A percentile compares a stretch with the other conserved stretches of the same genome.
These are phyloP conservation scores for Clostera curtula DNA, from an alignment of 2,888 invertebrate genomes.

Conservation along the genomic window DNA sequence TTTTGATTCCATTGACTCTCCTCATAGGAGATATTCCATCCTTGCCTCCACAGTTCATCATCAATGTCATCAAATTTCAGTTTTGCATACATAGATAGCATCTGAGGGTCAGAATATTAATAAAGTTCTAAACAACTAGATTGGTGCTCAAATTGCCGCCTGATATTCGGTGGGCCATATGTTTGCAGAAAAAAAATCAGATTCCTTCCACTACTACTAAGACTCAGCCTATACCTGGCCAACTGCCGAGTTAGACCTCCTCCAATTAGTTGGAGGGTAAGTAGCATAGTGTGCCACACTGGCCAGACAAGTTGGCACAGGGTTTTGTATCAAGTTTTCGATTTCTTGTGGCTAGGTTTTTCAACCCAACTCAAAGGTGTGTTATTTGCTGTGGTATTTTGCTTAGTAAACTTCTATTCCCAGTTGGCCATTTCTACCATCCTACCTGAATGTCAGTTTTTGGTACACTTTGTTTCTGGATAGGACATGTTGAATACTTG, in stretches of 20 bases:
- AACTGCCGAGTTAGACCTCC: too few relatives aligned
- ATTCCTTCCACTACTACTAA: too few relatives aligned
- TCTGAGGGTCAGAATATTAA: conserved; percentile 66
- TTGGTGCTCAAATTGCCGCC: too few relatives aligned
- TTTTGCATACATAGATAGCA: conserved; percentile 91
- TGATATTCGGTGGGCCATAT: too few relatives aligned
- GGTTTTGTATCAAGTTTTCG: too few relatives aligned
- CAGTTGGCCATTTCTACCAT: background rate
- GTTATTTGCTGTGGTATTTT: background rate
- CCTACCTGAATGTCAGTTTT: conserved; percentile 79
- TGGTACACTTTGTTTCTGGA: conserved; percentile 74
- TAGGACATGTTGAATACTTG: conserved; percentile 64
- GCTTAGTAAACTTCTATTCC: background rate
- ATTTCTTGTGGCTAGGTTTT: too few relatives aligned
- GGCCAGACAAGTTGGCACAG: too few relatives aligned
- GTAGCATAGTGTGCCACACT: too few relatives aligned
- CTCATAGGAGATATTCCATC: conserved; percentile 90
- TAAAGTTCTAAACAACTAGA: background rate
- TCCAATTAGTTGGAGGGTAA: too few relatives aligned
- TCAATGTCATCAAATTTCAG: conserved; percentile 94
- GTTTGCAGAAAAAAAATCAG: too few relatives aligned
- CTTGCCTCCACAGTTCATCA: conserved; percentile 99
- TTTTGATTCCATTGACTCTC: conserved; percentile 83
- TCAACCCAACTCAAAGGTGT: too few relatives aligned
- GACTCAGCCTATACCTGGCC: too few relatives aligned